Evolutionary conservation across 2,113 vertebrate species (phyloP), one percentile per base, ranked within the genome.

Genomic region (Passer montanus): DNA sequence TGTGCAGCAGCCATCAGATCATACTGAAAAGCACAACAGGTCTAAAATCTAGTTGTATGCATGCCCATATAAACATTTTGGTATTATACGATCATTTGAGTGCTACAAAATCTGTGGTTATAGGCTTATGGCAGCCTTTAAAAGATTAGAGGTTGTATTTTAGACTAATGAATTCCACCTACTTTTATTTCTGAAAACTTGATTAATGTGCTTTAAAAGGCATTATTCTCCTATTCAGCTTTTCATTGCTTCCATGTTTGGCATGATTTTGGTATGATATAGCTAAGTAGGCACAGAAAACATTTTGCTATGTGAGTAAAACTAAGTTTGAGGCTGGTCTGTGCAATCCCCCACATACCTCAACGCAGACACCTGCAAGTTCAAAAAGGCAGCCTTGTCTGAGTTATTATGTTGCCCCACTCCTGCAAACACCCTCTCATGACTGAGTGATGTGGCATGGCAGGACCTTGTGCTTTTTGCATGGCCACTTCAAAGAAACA

Each of bases 21-120:
- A 87, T 27, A 30, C 44, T 76, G 92, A 84, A 95, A 91, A 92
- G 76, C 53, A 90, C 69, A 92, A 96, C 59, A 83, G 73, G 86
- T 53, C 86, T 89, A 81, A 84, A 92, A 87, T 89, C 20, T 20
- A 68, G 64, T 60, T 84, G 55, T 21, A n/a, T 77, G 64, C 66
- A 75, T 87, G 83, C 90, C 72, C 53, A 66, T n/a, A 84, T 53
- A 95, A 96, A 94, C 11, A 93, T 68, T 92, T 90, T 69, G 28
- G 11, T 84, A 72, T 86, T 92, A 89, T 60, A 93, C 0, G 0
- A 53, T 60, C 68, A 64, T 75, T 92, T 84, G 75, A 94, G 58
- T 68, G 64, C 47, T 88, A 43, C 6, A 11, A 76, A 91, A n/a
- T 49, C 81, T 69, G 43, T 84, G 47, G 28, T 84, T 95, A 81